Evolutionary conservation across 37 sponge, comb jelly and placozoan genomes (phyloP).

Genomic region (Chondrosia reniformis): DNA sequence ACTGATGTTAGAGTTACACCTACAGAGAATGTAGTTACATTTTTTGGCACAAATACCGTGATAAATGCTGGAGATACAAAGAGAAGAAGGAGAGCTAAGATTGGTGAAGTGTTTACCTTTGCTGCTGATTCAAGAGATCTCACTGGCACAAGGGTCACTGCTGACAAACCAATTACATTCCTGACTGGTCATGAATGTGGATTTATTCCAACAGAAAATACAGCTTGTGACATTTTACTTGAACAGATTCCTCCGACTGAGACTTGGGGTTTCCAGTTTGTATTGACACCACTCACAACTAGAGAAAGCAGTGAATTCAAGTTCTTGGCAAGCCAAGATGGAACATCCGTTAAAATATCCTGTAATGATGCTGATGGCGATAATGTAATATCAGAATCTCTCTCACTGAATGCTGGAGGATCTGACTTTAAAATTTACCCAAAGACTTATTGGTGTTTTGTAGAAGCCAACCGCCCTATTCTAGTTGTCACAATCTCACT

Average conservation of each 20-base stretch:
- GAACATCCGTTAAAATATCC: background rate
- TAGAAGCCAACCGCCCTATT: background rate
- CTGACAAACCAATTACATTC: slow-evolving; percentile 26
- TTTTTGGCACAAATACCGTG: too few relatives aligned
- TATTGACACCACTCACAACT: background rate
- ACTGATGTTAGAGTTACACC: slow-evolving; percentile 41
- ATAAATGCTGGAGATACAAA: background rate
- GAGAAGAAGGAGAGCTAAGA: background rate
- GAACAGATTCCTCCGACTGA: slow-evolving; percentile 30
- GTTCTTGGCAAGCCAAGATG: background rate
- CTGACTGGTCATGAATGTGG: slow-evolving; percentile 49
- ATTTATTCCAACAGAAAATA: slow-evolving; percentile 11
- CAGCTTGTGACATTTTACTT: slow-evolving; percentile 29
- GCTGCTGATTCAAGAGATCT: background rate
- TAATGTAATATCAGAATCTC: background rate
- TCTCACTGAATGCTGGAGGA: background rate
- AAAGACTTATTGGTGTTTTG: background rate
- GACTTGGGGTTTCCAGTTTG: background rate
- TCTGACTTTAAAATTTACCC: background rate
- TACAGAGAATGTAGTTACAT: background rate
- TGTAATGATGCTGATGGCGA: background rate
- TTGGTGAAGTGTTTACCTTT: background rate
- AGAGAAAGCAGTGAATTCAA: background rate
- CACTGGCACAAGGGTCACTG: slow-evolving; percentile 13
- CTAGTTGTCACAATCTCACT: background rate